These are phyloP conservation scores for Diaperis boleti DNA, from an alignment of 2,888 invertebrate genomes.

Conservation along the genomic window DNA sequence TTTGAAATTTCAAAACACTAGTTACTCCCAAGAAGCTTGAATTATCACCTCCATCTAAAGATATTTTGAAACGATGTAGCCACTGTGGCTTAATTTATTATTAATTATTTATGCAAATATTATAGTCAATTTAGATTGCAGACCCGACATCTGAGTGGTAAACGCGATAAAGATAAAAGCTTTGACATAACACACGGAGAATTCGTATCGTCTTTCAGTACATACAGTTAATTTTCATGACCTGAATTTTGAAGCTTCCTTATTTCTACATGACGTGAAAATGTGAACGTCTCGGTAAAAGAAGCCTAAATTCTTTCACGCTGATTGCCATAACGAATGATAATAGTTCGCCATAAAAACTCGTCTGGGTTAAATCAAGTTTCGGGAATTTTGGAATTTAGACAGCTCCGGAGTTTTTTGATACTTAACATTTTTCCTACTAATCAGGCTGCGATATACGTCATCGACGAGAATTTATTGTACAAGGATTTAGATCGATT, in stretches of 20 bases:
- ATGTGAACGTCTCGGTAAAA: not conserved
- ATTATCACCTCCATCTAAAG: not conserved
- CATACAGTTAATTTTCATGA: not conserved
- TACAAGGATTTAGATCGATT: no score
- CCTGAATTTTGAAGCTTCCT: not conserved
- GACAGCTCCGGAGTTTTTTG: not conserved
- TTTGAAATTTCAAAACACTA: not conserved
- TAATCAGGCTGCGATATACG: slow-evolving; percentile 2
- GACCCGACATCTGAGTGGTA: not conserved
- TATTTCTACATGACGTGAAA: not conserved
- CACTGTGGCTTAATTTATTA: slow-evolving; percentile 11
- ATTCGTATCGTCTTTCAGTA: not conserved
- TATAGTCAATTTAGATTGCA: slow-evolving; percentile 4
- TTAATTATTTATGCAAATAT: slow-evolving; percentile 13
- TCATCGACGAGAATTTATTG: not conserved
- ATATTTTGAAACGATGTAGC: not conserved
- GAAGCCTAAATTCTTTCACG: not conserved
- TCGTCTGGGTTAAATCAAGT: slow-evolving; percentile 6
- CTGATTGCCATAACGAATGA: no score
- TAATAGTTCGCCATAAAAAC: not conserved
- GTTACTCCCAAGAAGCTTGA: not conserved
- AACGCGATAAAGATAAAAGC: slow-evolving; percentile 7
- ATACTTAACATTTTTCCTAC: slow-evolving; percentile 6
- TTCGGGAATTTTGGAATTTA: slow-evolving; percentile 3
- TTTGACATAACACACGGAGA: not conserved